Conservation (phyloP, 2,797 vertebrate species). For the Harpagifer antarcticus region DNA sequence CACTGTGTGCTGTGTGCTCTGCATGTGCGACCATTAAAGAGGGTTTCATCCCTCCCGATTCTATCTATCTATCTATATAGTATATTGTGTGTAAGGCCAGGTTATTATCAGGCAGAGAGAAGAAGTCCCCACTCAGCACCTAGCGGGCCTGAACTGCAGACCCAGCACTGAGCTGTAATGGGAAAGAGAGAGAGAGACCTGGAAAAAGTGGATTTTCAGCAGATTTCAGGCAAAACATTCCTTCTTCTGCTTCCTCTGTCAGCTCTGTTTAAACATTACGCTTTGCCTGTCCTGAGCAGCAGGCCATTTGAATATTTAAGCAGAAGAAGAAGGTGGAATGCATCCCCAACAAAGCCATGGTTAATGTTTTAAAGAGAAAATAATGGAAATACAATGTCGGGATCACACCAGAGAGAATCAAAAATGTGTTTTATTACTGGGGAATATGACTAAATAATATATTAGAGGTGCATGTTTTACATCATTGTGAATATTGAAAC, state of each 20-base stretch:
- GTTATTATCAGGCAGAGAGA: slow-evolving; percentile 63
- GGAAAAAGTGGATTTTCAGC: slow-evolving; percentile 83
- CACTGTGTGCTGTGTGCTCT: too few relatives aligned
- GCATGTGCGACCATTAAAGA: too few relatives aligned
- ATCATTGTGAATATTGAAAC: slow-evolving; percentile 92
- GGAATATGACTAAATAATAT: slow-evolving; percentile 92
- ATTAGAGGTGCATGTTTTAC: slow-evolving; percentile 89
- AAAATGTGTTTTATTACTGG: slow-evolving; percentile 86
- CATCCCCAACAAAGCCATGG: slow-evolving; percentile 86
- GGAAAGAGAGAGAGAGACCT: slow-evolving; percentile 54
- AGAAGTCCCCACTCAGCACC: slow-evolving; percentile 82
- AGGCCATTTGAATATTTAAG: slow-evolving; percentile 84
- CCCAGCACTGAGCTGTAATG: slow-evolving; percentile 77
- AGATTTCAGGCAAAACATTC: slow-evolving; percentile 83
- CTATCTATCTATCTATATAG: too few relatives aligned
- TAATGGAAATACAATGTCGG: slow-evolving; percentile 93
- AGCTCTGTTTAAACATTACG: slow-evolving; percentile 77
- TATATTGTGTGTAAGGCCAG: slow-evolving; percentile 6
- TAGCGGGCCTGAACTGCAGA: slow-evolving; percentile 75
- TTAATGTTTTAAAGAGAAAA: slow-evolving; percentile 98
- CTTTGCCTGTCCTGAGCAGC: slow-evolving; percentile 73
- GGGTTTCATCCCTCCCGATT: too few relatives aligned
- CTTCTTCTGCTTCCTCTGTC: slow-evolving; percentile 76
- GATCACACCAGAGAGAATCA: slow-evolving; percentile 84
- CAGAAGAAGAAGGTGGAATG: slow-evolving; percentile 76